Evolutionary conservation across 2,888 invertebrate species (phyloP).

Genomic region (Phyto melanocephala): DNA sequence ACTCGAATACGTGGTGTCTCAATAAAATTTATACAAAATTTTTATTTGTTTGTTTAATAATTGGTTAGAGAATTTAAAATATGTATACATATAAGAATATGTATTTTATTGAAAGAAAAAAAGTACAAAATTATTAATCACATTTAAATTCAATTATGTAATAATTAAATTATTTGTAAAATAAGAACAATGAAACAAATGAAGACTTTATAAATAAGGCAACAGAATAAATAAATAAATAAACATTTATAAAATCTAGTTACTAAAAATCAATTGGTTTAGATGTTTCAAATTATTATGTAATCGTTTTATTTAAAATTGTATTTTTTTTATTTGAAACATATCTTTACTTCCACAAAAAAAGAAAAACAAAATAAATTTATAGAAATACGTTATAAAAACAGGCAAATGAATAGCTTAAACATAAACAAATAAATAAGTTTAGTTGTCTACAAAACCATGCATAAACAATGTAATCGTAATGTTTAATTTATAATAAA

Average conservation of each 20-base stretch:
- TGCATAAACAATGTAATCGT: no score
- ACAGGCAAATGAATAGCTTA: neutral
- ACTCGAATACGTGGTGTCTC: conserved; percentile 59
- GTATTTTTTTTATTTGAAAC: conserved; percentile 29
- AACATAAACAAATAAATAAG: neutral
- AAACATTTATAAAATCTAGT: neutral
- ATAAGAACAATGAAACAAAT: conserved; percentile 30
- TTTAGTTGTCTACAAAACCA: neutral
- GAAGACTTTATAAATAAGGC: conserved; percentile 42
- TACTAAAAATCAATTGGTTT: neutral
- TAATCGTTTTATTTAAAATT: neutral
- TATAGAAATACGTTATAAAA: no score
- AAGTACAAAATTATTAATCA: conserved; percentile 67
- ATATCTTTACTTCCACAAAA: conserved; percentile 42
- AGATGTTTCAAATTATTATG: neutral
- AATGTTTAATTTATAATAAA: no score
- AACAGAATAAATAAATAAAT: neutral
- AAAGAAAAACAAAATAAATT: neutral
- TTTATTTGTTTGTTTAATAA: conserved; percentile 30
- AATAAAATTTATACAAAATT: conserved; percentile 49
- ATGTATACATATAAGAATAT: neutral
- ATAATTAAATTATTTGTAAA: conserved; percentile 68
- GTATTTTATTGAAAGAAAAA: conserved; percentile 33
- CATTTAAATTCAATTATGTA: conserved; percentile 68
- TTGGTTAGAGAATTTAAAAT: conserved; percentile 41